These are phyloP conservation scores for Standfussiana lucernea DNA, from an alignment of 2,888 invertebrate genomes.

Conservation along the genomic window DNA sequence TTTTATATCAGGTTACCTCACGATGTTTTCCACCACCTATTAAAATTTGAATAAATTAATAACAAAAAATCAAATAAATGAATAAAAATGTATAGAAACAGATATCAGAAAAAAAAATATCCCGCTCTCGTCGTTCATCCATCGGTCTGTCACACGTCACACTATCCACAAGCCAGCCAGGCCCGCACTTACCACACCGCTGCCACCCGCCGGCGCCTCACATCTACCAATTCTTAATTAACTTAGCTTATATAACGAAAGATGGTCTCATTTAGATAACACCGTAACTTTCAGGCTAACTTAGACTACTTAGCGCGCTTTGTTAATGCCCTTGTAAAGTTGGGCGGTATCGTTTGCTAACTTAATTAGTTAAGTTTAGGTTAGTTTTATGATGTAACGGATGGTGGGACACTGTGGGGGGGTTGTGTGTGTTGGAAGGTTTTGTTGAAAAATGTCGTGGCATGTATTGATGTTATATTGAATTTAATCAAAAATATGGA, in stretches of 20 bases:
- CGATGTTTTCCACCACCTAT: neutral
- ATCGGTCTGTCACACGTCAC: neutral
- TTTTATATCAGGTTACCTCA: neutral
- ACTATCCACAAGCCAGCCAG: constrained; percentile 4
- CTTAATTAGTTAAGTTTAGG: constrained; percentile 82
- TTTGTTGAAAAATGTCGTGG: constrained; percentile 1
- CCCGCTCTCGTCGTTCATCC: neutral
- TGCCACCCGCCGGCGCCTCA: constrained; percentile 87
- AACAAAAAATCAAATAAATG: neutral
- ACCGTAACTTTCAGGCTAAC: constrained; percentile 88
- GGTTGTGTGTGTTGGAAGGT: constrained; percentile 7
- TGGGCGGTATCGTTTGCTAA: constrained; percentile 70
- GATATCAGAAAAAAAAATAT: neutral
- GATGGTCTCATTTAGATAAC: constrained; percentile 91
- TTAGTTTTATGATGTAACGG: constrained; percentile 73
- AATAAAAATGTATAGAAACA: neutral
- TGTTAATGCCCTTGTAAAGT: constrained; percentile 79
- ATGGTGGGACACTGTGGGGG: constrained; percentile 60
- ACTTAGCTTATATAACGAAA: constrained; percentile 91
- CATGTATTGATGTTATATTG: neutral
- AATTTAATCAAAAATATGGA: neutral
- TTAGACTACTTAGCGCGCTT: constrained; percentile 86
- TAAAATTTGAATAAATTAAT: neutral
- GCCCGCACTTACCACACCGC: constrained; percentile 77
- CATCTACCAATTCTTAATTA: constrained; percentile 91